These are phyloP conservation scores for Eidolon dupreanum DNA, from an alignment of 2,797 vertebrate species.

Conservation along the genomic window DNA sequence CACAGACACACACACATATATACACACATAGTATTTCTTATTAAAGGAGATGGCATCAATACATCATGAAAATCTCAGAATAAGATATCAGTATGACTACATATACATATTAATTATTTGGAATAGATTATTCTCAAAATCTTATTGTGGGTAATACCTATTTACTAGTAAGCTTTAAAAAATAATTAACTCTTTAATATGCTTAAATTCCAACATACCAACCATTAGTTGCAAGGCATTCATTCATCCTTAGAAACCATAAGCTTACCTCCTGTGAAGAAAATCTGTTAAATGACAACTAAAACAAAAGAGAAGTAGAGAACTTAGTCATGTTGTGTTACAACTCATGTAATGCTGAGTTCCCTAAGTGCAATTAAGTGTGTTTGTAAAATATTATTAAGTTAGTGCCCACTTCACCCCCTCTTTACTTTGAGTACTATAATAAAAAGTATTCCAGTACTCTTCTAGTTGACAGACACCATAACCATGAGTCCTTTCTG, in stretches of 20 bases:
- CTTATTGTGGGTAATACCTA: neutral
- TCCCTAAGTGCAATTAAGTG: neutral
- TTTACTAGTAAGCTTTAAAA: neutral
- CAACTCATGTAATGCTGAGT: neutral
- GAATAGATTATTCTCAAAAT: conserved; percentile 35
- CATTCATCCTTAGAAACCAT: conserved; percentile 39
- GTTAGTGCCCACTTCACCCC: neutral
- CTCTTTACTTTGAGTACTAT: neutral
- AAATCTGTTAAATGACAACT: conserved; percentile 38
- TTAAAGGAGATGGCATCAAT: neutral
- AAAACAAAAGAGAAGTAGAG: conserved; percentile 23
- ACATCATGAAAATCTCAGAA: conserved; percentile 33
- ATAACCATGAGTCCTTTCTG: neutral
- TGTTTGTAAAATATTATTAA: neutral
- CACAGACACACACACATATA: neutral
- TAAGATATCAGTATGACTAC: neutral
- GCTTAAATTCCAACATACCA: conserved; percentile 28
- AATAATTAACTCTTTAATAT: neutral
- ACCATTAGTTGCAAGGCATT: neutral
- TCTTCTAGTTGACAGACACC: neutral
- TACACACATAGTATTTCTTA: neutral
- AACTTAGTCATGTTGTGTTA: neutral
- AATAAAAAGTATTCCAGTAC: conserved; percentile 36
- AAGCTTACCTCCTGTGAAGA: neutral
- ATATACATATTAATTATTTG: conserved; percentile 6